These are phyloP conservation scores for Troides aeacus DNA, from an alignment of 2,888 invertebrate species.

Conservation along the genomic window DNA sequence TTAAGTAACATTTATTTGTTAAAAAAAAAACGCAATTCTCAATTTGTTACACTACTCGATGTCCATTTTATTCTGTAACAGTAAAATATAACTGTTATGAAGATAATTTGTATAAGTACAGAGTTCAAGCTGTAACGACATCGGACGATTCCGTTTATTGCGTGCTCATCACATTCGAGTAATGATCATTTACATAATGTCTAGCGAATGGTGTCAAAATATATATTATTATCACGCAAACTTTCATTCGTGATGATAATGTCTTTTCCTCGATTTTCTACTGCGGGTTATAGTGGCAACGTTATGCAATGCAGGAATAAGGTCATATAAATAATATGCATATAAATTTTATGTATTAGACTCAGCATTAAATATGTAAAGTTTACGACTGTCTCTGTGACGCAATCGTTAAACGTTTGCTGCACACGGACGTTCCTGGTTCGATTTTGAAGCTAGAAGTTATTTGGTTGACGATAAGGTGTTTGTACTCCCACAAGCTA, in stretches of 20 bases:
- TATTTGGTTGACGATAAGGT: too few species aligned
- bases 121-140: slow-evolving; percentile 47
- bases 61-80: slow-evolving; percentile 23
- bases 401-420: too few species aligned
- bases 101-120: slow-evolving; percentile 18
- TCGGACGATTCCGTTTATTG: slow-evolving; percentile 48
- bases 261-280: background rate
- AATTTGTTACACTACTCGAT: slow-evolving; percentile 4
- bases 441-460: too few species aligned
- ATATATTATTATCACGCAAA: slow-evolving; percentile 36
- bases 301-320: too few species aligned
- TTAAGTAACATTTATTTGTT: slow-evolving; percentile 9
- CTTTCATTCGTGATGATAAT: slow-evolving; percentile 12
- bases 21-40: slow-evolving; percentile 13
- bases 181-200: slow-evolving; percentile 58
- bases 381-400: too few species aligned
- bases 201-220: slow-evolving; percentile 52
- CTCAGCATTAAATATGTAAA: too few species aligned
- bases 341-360: too few species aligned
- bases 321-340: too few species aligned
- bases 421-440: too few species aligned
- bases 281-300: too few species aligned
- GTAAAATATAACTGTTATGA: slow-evolving; percentile 9
- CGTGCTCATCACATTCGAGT: slow-evolving; percentile 43
- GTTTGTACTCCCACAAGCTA: too few species aligned